Evolutionary conservation across 2,797 vertebrate species (phyloP).

Genomic region (Thunnus albacares): DNA sequence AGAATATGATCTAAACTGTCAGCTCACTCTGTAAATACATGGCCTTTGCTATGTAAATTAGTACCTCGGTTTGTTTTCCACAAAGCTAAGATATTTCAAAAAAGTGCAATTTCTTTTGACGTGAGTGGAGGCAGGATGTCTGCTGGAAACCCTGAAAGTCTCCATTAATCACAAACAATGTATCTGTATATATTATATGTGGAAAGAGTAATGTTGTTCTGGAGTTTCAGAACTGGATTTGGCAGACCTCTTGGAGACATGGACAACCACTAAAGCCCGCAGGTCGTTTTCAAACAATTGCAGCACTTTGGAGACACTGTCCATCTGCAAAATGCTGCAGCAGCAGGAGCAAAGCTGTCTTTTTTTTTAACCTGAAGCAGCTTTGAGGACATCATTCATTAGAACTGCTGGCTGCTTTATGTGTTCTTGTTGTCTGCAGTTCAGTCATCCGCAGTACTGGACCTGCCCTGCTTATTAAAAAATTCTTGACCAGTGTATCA

Average conservation of each 20-base stretch:
- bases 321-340: too few relatives aligned
- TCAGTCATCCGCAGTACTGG: neutral
- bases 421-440: neutral
- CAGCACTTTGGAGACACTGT: neutral
- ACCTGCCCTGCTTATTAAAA: neutral
- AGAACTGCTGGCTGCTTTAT: neutral
- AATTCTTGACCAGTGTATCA: too few relatives aligned
- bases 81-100: neutral
- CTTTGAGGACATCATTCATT: neutral
- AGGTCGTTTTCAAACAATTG: neutral
- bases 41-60: neutral
- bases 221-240: neutral
- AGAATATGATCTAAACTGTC: neutral
- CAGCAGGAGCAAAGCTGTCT: neutral
- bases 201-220: neutral
- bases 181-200: neutral
- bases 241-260: neutral
- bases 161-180: neutral
- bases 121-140: neutral
- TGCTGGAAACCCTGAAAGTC: neutral
- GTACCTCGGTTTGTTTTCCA: neutral
- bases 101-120: neutral
- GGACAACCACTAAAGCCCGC: neutral
- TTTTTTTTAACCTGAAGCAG: too few relatives aligned
- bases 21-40: neutral